These are phyloP conservation scores for Scleropages formosus DNA, from an alignment of 2,797 vertebrate species.

Conservation along the genomic window DNA sequence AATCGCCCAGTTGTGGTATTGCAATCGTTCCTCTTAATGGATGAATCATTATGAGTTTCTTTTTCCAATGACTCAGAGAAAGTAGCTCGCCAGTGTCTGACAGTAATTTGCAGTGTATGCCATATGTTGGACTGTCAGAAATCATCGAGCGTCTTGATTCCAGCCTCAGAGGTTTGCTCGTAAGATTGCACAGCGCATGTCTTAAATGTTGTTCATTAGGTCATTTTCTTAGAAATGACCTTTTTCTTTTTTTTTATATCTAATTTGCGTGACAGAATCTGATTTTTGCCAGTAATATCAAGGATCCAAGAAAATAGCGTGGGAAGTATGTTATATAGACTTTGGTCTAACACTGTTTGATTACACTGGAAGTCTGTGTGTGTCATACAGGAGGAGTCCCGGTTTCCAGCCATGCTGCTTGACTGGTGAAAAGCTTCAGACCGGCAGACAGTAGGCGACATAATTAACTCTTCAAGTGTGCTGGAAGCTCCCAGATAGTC, in stretches of 20 bases:
- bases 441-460: not conserved
- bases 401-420: slow-evolving; percentile 9
- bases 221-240: too few species aligned
- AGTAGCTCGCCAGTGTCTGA: not conserved
- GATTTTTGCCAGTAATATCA: not conserved
- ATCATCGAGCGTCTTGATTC: not conserved
- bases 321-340: not conserved
- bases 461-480: not conserved
- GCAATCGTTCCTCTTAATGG: not conserved
- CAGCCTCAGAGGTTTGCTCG: not conserved
- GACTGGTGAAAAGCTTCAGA: not conserved
- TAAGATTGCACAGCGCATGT: not conserved
- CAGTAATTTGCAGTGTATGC: not conserved
- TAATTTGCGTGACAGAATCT: not conserved
- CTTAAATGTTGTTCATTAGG: too few species aligned
- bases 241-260: not conserved
- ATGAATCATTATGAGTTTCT: not conserved
- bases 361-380: not conserved
- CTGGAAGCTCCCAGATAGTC: not conserved
- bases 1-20: not conserved
- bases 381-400: not conserved
- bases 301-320: not conserved
- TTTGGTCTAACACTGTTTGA: not conserved
- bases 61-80: slow-evolving; percentile 7
- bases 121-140: slow-evolving; percentile 16